phyloP scores from a whole-genome alignment of 2,113 vertebrate genomes.

The Rattus norvegicus region DNA sequence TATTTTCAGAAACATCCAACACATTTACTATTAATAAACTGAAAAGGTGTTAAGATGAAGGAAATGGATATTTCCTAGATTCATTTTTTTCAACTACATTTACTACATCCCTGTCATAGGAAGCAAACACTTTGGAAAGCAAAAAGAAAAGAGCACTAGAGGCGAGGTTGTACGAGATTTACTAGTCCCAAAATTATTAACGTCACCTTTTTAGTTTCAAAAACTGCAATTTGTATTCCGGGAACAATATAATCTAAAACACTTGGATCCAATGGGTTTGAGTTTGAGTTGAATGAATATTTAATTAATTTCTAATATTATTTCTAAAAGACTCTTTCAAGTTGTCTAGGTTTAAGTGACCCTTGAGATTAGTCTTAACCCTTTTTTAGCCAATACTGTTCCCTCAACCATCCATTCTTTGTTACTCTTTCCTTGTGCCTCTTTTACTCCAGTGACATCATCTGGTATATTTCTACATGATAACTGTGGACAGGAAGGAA shows the following conservation, averaged over 20 bases:
- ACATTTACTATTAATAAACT: constrained; percentile 63
- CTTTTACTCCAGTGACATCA: constrained; percentile 54
- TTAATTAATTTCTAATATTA: neutral
- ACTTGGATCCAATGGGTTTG: neutral
- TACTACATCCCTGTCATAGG: neutral
- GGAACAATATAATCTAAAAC: neutral
- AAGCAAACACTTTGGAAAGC: neutral
- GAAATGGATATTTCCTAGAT: constrained; percentile 37
- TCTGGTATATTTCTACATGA: neutral
- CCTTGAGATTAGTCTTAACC: neutral
- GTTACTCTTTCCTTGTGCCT: neutral
- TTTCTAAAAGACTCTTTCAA: neutral
- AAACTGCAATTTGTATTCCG: neutral
- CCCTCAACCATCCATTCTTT: neutral
- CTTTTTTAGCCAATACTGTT: neutral
- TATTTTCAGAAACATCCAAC: constrained; percentile 66
- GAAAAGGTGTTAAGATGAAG: constrained; percentile 45
- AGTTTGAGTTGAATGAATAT: neutral
- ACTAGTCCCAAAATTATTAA: constrained; percentile 13
- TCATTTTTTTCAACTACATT: constrained; percentile 41
- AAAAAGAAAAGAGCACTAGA: neutral
- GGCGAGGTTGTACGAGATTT: neutral
- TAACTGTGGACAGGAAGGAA: constrained; percentile 45
- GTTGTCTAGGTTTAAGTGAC: neutral
- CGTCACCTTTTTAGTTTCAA: neutral